Evolutionary conservation across 2,888 invertebrate species (phyloP), one percentile per base, ranked within the genome.

Genomic region (Aporophyla nigra): DNA sequence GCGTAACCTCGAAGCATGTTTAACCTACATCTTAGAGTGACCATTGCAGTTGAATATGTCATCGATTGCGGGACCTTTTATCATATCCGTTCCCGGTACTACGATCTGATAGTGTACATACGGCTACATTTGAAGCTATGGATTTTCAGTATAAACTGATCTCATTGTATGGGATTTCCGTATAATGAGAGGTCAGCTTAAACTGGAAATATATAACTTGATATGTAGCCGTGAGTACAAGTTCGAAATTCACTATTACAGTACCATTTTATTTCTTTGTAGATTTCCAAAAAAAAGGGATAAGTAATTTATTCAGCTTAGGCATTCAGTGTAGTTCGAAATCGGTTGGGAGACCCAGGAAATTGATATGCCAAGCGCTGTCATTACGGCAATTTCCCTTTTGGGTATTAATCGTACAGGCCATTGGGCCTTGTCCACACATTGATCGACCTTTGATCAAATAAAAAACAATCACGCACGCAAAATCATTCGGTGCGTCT

Each of bases 11-110:
- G 66, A 72, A 71, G 68, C 49, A 74, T 86, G 81, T 86, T 74
- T 80, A 82, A 73, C 85, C 81, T 83, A 86, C 80, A 82, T 84
- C 86, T 88, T 86, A 86, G 85, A 87, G 87, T 85, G 82, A 86
- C 85, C 86, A 86, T 87, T 89, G 87, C 87, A 87, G 88, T 88
- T 82, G 82, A 89, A 88, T 86, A 85, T 86, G 86, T 87, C 89
- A 81, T 85, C 86, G 87, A 90, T 88, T 88, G 89, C 89, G 85
- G 84, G 62, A 70, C 81, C 85, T 89, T 88, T 90, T 88, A 87
- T 90, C 85, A 89, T 86, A 86, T 88, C 80, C 73, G 73, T 78
- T 78, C 78, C 68, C 80, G 71, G 67, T 78, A 79, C 80, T 75
- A 83, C 76, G 75, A 84, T 86, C 82, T 67, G 78, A 85, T 83